Conservation (phyloP, 2,113 vertebrate species). For the Propithecus coquereli region DNA sequence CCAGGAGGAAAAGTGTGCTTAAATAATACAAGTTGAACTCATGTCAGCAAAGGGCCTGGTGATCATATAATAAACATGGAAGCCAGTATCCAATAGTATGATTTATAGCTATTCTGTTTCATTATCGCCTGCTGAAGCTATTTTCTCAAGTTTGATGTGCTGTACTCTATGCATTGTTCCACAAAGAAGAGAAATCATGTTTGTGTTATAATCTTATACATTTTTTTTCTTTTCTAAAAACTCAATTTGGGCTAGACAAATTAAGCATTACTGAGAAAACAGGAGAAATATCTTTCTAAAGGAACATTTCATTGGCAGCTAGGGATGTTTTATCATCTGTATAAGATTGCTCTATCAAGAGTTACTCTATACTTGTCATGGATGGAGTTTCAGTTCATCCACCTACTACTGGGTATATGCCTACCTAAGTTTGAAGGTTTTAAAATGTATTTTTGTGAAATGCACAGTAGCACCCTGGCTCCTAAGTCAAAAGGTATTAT, state of each 20-base stretch:
- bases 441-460: neutral
- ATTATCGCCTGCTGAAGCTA: neutral
- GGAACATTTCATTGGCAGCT: neutral
- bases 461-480: neutral
- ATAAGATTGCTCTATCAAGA: neutral
- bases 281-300: neutral
- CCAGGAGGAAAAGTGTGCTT: neutral
- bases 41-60: neutral
- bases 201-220: neutral
- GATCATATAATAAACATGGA: neutral
- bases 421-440: neutral
- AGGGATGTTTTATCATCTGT: neutral
- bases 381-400: neutral
- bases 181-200: neutral
- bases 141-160: neutral
- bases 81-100: fast-evolving
- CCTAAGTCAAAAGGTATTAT: neutral
- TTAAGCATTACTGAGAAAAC: neutral
- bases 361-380: neutral
- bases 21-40: neutral
- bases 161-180: neutral
- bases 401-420: neutral
- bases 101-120: fast-evolving
- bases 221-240: neutral
- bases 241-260: neutral